Base-by-base conservation (phyloP, 1,140 invertebrate genomes). In the Phenacoccus solenopsis region DNA sequence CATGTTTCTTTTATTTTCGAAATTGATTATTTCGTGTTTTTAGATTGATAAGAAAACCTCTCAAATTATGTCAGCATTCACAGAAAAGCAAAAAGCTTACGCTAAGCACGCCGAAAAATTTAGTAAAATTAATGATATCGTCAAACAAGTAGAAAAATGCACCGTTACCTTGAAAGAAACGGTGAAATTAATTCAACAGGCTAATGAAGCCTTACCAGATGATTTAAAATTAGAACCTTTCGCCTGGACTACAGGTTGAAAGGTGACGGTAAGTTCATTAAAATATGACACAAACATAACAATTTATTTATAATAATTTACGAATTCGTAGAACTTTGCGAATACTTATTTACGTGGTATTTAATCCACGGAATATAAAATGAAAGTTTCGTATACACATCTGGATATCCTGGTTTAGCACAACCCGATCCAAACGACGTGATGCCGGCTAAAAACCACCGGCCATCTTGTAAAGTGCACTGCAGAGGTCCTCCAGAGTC, bases 351-450 rank as follows among this genome's bases (percentile, higher is more conserved):
- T 21, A 75, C 73, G 61, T 73, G 71, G 24, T 77, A 75, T 67
- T 78, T 84, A 28, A 96, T 94, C 93, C 92, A 95, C 3, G 87
- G 83, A n/a, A 92, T 78, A 74, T 94, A 94, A 76, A 89, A 87
- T 0, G 88, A 88, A 27, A 93, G 84, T 74, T 87, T 85, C 1
- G 92, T 93, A 75, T 94, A 94, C 0, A 94, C 90, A 72, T 94
- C 91, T 0, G 91, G 89, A 72, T 87, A 90, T 10, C 91, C 91
- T 35, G 89, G 85, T 70, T 87, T 83, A 0, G 91, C 91, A 78
- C 93, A 95, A 25, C 92, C 91, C 0, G 91, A 93, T 0, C 93
- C 93, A 76, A 94, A 94, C 0, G 91, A 93, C 0, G 91, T 94
- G 4, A 95, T 87, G 0, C 93, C 93, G 0, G 87, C 88, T 16